A percentile compares a stretch with the other conserved stretches of the same genome.
phyloP scores from a whole-genome alignment of 2,113 vertebrate species.

The Hiodon alosoides region DNA sequence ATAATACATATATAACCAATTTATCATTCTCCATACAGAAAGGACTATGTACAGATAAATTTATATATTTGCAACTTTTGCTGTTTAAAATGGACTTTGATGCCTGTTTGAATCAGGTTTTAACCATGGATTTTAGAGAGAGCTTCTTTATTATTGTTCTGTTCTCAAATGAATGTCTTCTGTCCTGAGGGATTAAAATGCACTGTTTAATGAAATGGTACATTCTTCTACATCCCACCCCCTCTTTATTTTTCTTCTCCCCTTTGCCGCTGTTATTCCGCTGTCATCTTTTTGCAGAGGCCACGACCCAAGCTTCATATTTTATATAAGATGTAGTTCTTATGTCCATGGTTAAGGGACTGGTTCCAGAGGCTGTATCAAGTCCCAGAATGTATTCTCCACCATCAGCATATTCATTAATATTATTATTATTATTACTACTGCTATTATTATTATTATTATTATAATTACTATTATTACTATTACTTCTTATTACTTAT shows the following conservation, averaged over 20 bases:
- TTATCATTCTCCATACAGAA: conserved; percentile 46
- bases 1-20: conserved; percentile 47
- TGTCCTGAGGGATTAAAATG: conserved; percentile 49
- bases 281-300: conserved; percentile 26
- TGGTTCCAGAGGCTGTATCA: not conserved
- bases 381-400: not conserved
- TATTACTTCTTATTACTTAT: too few relatives aligned
- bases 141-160: conserved; percentile 48
- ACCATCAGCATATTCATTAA: not conserved
- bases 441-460: too few relatives aligned
- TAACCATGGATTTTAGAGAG: conserved; percentile 66
- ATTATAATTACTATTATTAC: too few relatives aligned
- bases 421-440: too few relatives aligned
- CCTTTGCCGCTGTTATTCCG: conserved; percentile 31
- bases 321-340: conserved; percentile 2
- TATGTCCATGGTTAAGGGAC: conserved; percentile 3
- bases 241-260: conserved; percentile 30
- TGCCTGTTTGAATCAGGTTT: conserved; percentile 73
- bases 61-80: conserved; percentile 95
- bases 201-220: conserved; percentile 50
- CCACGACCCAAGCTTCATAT: conserved; percentile 1
- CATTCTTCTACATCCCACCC: conserved; percentile 37
- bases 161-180: conserved; percentile 48
- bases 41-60: conserved; percentile 84
- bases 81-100: conserved; percentile 73